Evolutionary conservation across 2,888 invertebrate species (phyloP), one percentile per base, ranked within the genome.

Genomic region (Agrotis ipsilon): DNA sequence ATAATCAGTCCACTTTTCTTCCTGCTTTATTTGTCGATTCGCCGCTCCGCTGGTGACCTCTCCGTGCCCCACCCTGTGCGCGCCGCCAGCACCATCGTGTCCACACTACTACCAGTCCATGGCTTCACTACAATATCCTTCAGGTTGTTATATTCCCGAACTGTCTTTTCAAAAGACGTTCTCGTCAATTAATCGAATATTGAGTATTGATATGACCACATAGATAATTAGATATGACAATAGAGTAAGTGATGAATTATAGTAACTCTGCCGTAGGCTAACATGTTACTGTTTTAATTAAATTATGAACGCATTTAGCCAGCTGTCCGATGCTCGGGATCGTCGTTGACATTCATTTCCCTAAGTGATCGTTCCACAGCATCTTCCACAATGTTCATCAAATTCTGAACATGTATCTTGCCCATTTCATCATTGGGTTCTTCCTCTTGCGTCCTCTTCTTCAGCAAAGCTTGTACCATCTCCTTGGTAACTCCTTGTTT

Each of bases 401-500:
- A 39, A 58, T 79, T 79, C 39, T 80, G 78, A n/a, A 79, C 80
- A 39, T 79, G 78, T 16, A 79, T 75, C 61, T 80, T 79, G 19
- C 80, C 79, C 71, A 75, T 75, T 62, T 79, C 79, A 60, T 79
- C 79, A 32, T 79, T 75, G 6, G 75, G 61, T 32, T 79, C 80
- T 68, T 79, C 79, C 27, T 68, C 71, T 16, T 80, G 79, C 0
- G 58, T 48, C 45, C 79, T 64, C 14, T 79, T 75, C 45, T 80
- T 79, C 16, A 79, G 32, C 71, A 79, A 68, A 18, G 80, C 79
- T 21, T 80, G 75, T 16, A 79, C 79, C 79, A 79, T 79, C 54
- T 79, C 79, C 62, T 80, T 79, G n/a, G 79, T 79, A 5, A 79
- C 80, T 6, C 63, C 75, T 6, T 79, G 65, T 24, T 79, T 79